Conservation (phyloP, 2,888 invertebrate species). For the Linnaemya vulpina region DNA sequence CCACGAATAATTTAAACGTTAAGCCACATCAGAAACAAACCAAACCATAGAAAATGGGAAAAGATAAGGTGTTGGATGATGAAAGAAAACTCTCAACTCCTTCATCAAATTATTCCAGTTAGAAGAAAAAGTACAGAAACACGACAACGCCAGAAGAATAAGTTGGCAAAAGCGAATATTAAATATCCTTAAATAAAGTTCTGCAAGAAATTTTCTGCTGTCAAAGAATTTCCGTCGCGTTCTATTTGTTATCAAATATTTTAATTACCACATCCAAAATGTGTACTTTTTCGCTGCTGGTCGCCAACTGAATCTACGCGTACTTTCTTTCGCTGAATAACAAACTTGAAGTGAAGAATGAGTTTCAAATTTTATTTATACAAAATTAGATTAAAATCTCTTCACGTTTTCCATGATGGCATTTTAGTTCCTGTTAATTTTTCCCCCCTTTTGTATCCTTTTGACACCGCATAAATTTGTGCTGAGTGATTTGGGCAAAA, state of each 20-base stretch:
- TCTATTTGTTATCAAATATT: background rate
- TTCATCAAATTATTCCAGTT: constrained; percentile 41
- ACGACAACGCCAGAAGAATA: background rate
- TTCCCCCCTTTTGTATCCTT: background rate
- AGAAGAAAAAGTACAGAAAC: background rate
- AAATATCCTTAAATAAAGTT: background rate
- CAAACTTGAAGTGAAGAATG: constrained; percentile 33
- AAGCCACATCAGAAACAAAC: constrained; percentile 52
- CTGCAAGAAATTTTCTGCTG: background rate
- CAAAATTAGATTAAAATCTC: constrained; percentile 48
- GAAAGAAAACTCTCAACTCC: constrained; percentile 56
- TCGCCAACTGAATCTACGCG: background rate
- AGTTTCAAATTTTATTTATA: constrained; percentile 58
- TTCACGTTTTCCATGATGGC: constrained; percentile 9
- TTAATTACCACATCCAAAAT: background rate
- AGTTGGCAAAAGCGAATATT: constrained; percentile 20
- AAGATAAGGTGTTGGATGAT: constrained; percentile 54
- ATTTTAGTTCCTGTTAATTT: constrained; percentile 29
- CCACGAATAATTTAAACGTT: constrained; percentile 63
- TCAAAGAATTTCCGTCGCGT: background rate
- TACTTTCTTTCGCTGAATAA: background rate
- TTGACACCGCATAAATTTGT: constrained; percentile 45
- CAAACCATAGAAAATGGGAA: constrained; percentile 9
- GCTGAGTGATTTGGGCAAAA: constrained; percentile 11
- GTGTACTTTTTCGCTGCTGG: background rate